These are phyloP conservation scores for Ganaspis sp. DNA, from an alignment of 1,140 invertebrate genomes.

Conservation along the genomic window DNA sequence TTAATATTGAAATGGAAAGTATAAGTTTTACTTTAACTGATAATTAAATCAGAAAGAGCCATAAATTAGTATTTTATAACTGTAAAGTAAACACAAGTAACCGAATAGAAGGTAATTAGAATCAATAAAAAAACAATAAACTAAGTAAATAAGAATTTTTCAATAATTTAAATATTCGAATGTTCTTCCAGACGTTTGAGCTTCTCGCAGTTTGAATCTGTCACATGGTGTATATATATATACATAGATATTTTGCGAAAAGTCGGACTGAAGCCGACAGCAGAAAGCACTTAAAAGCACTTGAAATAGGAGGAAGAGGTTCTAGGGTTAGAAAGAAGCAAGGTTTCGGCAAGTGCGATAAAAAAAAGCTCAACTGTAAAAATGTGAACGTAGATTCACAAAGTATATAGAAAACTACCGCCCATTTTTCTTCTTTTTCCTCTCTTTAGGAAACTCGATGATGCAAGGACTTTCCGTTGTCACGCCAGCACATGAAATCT, in stretches of 20 bases:
- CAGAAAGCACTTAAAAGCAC: conserved; percentile 69
- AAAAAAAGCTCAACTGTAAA: conserved; percentile 41
- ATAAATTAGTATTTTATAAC: too few species aligned
- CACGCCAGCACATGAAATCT: conserved; percentile 49
- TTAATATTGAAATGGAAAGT: too few species aligned
- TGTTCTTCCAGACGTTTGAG: background rate
- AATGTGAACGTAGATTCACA: conserved; percentile 45
- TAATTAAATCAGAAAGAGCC: too few species aligned
- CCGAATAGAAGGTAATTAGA: too few species aligned
- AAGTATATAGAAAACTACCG: conserved; percentile 15
- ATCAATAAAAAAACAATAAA: too few species aligned
- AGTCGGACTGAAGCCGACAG: conserved; percentile 54
- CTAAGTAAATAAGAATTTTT: too few species aligned
- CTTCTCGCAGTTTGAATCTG: background rate
- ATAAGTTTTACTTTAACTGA: too few species aligned
- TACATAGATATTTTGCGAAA: conserved; percentile 42
- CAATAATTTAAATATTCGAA: background rate
- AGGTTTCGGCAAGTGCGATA: background rate
- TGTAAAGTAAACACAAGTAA: too few species aligned
- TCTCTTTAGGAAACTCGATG: background rate
- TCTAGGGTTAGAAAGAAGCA: conserved; percentile 31
- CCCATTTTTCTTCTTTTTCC: conserved; percentile 12
- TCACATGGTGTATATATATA: background rate
- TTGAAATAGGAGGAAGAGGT: conserved; percentile 52
- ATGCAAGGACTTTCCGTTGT: conserved; percentile 43